phyloP scores from a whole-genome alignment of 2,888 invertebrate genomes.

The Protodeltote pygarga region DNA sequence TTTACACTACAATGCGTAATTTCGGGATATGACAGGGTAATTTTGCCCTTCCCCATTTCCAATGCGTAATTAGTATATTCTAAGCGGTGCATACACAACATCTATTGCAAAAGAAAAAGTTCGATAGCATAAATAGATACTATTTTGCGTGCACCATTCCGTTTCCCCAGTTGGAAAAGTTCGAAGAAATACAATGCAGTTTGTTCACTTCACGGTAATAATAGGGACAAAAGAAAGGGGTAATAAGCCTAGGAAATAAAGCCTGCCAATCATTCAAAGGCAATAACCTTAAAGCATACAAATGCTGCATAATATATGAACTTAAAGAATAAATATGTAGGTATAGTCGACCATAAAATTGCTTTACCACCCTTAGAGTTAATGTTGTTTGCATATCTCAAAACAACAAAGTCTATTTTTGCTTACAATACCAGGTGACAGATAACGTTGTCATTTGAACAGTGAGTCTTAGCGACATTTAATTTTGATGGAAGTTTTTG shows the following conservation, averaged over 20 bases:
- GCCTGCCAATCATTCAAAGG: constrained; percentile 30
- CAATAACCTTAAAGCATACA: constrained; percentile 33
- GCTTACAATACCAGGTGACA: no score
- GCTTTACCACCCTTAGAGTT: no score
- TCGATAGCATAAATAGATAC: constrained; percentile 7
- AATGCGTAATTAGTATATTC: no score
- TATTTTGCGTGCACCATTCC: constrained; percentile 23
- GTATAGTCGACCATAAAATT: no score
- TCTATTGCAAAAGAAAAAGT: constrained; percentile 19
- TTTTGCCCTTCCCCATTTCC: no score
- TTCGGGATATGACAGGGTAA: constrained; percentile 32
- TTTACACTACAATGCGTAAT: constrained; percentile 2
- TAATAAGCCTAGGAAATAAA: no score
- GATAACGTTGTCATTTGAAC: no score
- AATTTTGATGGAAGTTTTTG: no score
- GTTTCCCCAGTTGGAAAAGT: constrained; percentile 14
- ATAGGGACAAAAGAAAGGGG: constrained; percentile 26
- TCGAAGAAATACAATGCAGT: constrained; percentile 33
- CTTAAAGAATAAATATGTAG: no score
- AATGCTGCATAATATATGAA: constrained; percentile 41
- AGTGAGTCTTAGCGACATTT: no score
- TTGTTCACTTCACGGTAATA: constrained; percentile 21
- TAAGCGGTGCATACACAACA: constrained; percentile 21
- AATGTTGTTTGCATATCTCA: no score
- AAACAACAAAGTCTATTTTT: no score